A percentile compares a stretch with the other conserved stretches of the same genome.
These are phyloP conservation scores for Netelia inedita DNA, from an alignment of 2,888 invertebrate species.

Conservation along the genomic window DNA sequence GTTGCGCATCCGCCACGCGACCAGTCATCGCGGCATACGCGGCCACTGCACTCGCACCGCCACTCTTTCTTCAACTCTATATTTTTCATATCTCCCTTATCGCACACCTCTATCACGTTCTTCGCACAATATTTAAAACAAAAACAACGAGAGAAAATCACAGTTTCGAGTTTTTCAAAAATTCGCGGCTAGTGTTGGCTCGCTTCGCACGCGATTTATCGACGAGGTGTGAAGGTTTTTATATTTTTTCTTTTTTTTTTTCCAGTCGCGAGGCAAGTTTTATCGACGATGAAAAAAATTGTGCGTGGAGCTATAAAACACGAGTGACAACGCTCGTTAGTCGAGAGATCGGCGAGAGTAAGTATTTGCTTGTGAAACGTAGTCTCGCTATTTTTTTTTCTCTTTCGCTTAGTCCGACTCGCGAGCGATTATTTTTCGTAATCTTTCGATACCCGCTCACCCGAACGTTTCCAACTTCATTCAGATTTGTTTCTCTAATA, in stretches of 20 bases:
- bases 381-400: background rate
- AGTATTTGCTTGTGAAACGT: conserved; percentile 9
- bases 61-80: background rate
- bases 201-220: background rate
- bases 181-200: too few species aligned
- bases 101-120: conserved; percentile 28
- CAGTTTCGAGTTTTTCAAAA: background rate
- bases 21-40: conserved; percentile 69
- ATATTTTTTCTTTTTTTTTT: background rate
- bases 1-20: conserved; percentile 73
- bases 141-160: conserved; percentile 29
- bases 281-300: background rate
- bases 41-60: conserved; percentile 55
- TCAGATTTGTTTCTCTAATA: too few species aligned
- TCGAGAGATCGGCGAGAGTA: conserved; percentile 6
- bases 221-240: background rate
- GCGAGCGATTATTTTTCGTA: background rate
- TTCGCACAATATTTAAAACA: conserved; percentile 39
- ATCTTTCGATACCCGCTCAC: too few species aligned
- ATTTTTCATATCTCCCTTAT: background rate
- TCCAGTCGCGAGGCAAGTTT: background rate
- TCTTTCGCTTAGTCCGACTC: background rate
- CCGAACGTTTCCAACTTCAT: too few species aligned
- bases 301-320: background rate
- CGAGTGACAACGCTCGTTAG: background rate